Evolutionary conservation across 2,888 invertebrate genomes (phyloP).

Genomic region (Sesia bembeciformis): DNA sequence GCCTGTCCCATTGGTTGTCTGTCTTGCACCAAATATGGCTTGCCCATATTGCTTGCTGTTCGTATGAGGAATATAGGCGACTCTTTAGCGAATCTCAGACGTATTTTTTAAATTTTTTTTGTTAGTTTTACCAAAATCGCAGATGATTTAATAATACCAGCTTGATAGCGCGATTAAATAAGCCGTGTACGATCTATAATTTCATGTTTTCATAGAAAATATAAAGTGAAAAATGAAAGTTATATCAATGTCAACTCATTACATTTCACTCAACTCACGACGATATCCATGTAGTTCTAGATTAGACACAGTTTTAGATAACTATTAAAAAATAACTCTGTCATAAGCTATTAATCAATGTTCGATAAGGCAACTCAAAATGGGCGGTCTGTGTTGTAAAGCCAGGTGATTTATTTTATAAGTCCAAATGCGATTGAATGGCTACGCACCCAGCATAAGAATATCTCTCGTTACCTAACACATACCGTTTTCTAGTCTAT

Average conservation of each 20-base stretch:
- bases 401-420: conserved; percentile 56
- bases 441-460: conserved; percentile 19
- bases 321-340: conserved; percentile 57
- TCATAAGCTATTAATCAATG: conserved; percentile 63
- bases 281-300: conserved; percentile 24
- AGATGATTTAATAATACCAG: too few species aligned
- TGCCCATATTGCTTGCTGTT: too few species aligned
- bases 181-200: too few species aligned
- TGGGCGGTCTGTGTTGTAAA: conserved; percentile 55
- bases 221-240: too few species aligned
- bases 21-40: too few species aligned
- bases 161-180: too few species aligned
- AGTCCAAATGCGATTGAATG: conserved; percentile 35
- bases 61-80: too few species aligned
- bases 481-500: conserved; percentile 1
- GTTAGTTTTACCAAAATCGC: too few species aligned
- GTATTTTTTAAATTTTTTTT: too few species aligned
- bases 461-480: conserved; percentile 9
- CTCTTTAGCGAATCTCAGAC: too few species aligned
- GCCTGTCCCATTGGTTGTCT: too few species aligned
- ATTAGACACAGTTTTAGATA: conserved; percentile 36
- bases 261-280: conserved; percentile 33
- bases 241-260: not conserved
- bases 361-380: conserved; percentile 58
- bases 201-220: conserved; percentile 13